Evolutionary conservation across 2,113 vertebrate genomes (phyloP).

Genomic region (Thalassoma bifasciatum): DNA sequence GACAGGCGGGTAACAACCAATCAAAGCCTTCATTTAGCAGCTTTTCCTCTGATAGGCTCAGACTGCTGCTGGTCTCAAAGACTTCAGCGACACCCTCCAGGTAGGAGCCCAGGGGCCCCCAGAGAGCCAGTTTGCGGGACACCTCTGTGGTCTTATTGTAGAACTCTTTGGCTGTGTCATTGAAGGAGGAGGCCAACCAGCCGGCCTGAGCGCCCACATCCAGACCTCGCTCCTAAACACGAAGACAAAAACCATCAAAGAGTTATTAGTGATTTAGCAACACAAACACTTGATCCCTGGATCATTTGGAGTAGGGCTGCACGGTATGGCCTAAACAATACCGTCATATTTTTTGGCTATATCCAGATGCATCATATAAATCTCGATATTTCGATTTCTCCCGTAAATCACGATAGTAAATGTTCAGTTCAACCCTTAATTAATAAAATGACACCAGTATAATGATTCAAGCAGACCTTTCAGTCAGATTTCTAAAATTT

Average conservation of each 20-base stretch:
- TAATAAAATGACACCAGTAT: too few relatives aligned
- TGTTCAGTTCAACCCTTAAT: too few relatives aligned
- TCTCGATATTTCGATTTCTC: too few relatives aligned
- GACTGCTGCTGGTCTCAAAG: constrained; percentile 89
- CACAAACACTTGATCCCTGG: not conserved
- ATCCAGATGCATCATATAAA: too few relatives aligned
- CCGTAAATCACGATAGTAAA: too few relatives aligned
- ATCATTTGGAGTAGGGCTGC: not conserved
- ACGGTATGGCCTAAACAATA: too few relatives aligned
- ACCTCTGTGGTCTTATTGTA: constrained; percentile 89
- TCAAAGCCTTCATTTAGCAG: constrained; percentile 94
- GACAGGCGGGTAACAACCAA: constrained; percentile 93
- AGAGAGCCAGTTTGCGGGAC: constrained; percentile 87
- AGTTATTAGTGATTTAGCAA: too few relatives aligned
- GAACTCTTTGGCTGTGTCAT: constrained; percentile 91
- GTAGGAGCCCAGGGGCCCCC: constrained; percentile 91
- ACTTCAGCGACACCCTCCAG: constrained; percentile 93
- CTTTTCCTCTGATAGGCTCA: constrained; percentile 92
- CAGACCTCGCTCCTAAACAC: constrained; percentile 87
- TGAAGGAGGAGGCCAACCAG: constrained; percentile 87
- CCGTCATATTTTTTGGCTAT: too few relatives aligned
- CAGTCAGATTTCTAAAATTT: too few relatives aligned
- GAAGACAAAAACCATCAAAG: too few relatives aligned
- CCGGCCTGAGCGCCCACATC: constrained; percentile 88
- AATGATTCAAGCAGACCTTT: too few relatives aligned